Conservation (phyloP, 2,888 invertebrate genomes). For the Norana najaformis region DNA sequence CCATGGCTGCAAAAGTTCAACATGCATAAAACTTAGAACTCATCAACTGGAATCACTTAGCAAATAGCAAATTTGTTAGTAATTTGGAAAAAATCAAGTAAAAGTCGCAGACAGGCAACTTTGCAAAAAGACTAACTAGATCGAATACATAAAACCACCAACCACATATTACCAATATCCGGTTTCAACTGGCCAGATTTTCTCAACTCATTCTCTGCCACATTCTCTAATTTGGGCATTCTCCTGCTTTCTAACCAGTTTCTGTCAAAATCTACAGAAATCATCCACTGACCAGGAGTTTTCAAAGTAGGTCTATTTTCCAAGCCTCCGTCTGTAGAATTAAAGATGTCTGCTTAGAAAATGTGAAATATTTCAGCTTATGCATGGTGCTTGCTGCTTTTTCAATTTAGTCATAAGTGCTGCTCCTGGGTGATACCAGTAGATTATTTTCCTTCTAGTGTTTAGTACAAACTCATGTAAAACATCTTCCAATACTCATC, state of each 20-base stretch:
- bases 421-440: too few relatives aligned
- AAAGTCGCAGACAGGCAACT: too few relatives aligned
- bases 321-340: neutral
- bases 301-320: neutral
- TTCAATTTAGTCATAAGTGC: too few relatives aligned
- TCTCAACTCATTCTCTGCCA: neutral
- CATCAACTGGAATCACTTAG: neutral
- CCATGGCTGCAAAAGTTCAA: constrained; percentile 48
- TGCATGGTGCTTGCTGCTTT: too few relatives aligned
- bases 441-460: too few relatives aligned
- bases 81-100: neutral
- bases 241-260: neutral
- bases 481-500: too few relatives aligned
- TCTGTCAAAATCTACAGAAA: neutral
- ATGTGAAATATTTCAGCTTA: neutral
- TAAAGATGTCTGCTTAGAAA: neutral
- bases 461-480: too few relatives aligned
- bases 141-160: neutral
- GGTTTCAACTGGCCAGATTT: too few relatives aligned
- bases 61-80: neutral
- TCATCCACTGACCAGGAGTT: neutral
- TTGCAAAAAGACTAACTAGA: neutral
- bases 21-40: neutral
- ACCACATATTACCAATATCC: neutral
- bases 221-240: neutral